Conservation (phyloP, 2,797 vertebrate species). For the Xiphophorus birchmanni region DNA sequence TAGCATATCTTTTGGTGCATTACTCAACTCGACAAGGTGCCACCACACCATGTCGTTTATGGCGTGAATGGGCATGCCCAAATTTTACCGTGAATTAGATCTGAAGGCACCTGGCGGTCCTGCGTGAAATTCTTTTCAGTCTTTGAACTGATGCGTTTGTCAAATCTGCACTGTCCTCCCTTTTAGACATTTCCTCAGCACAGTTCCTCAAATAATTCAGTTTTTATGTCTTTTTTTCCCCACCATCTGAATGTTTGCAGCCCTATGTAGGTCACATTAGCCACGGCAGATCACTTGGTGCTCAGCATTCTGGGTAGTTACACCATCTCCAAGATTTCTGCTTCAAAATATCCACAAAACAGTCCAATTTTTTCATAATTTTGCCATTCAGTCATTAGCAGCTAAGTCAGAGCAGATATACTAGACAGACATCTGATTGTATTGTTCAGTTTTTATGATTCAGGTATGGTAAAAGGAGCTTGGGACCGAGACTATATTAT, state of each 20-base stretch:
- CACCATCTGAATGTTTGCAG: slow-evolving; percentile 38
- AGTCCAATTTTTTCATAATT: slow-evolving; percentile 9
- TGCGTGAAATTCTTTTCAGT: slow-evolving; percentile 13
- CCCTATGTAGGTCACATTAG: slow-evolving; percentile 32
- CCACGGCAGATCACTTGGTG: slow-evolving; percentile 34
- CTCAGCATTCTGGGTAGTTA: slow-evolving; percentile 18
- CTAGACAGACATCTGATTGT: slow-evolving; percentile 24
- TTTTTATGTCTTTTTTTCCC: slow-evolving; percentile 21
- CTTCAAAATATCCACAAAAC: slow-evolving; percentile 17
- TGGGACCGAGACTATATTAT: slow-evolving; percentile 14
- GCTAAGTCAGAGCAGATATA: slow-evolving; percentile 17
- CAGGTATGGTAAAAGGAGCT: not conserved
- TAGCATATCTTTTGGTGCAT: slow-evolving; percentile 46
- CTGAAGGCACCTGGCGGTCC: slow-evolving; percentile 23
- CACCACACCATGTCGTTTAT: slow-evolving; percentile 58
- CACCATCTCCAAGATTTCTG: slow-evolving; percentile 21
- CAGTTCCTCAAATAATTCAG: slow-evolving; percentile 19
- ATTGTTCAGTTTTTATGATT: slow-evolving; percentile 17
- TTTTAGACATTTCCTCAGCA: slow-evolving; percentile 27
- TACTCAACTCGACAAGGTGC: slow-evolving; percentile 54
- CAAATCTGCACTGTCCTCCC: slow-evolving; percentile 25
- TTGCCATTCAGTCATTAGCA: slow-evolving; percentile 39
- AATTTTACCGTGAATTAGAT: slow-evolving; percentile 30
- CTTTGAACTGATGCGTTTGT: slow-evolving; percentile 3
- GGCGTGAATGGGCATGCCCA: slow-evolving; percentile 49